Base-by-base conservation (phyloP, 2,113 vertebrate species). In the Phyllopteryx taeniolatus region DNA sequence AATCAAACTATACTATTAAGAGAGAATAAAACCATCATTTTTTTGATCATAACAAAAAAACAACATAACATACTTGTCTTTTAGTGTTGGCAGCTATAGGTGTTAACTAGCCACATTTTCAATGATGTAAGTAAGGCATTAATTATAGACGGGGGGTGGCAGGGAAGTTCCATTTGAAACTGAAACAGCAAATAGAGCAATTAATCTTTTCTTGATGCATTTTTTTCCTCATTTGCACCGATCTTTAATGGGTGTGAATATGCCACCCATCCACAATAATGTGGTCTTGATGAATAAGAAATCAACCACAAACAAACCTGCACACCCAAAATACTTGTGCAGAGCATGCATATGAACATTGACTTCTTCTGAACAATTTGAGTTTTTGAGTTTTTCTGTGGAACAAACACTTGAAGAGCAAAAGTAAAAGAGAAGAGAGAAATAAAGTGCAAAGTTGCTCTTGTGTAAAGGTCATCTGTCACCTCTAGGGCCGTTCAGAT, bases 381-480 rank as follows among this genome's bases (percentile, higher is more conserved):
- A 39, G 60, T 42, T 59, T 13, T 12, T 27, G 35, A 39, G 60
- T 42, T 59, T 56, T n/a, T 59, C 11, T 10, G 33, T 39, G 17
- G 13, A 66, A 46, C 64, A 66, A 46, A 2, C 6, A 3, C 49
- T 39, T 42, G 19, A n/a, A 6, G 6, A 61, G 61, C 46, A 22
- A 54, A 47, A 46, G 73, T 19, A 27, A 5, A 66, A 65, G 43
- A 43, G 49, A 53, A 47, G 39, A 7, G 8, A 17, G 10, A 47
- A 20, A 54, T 68, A 19, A 33, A 35, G 62, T 67, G 43, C 0
- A 35, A 76, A 27, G 8, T 61, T 47, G 43, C 62, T 31, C n/a
- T 22, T 2, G n/a, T 33, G 22, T 49, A 63, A 69, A 69, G 73
- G 67, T 75, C 47, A 56, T 43, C 67, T n/a, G 61, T 70, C 68